Conservation (phyloP, 1,140 invertebrate genomes). For the Tetraneura akinire region DNA sequence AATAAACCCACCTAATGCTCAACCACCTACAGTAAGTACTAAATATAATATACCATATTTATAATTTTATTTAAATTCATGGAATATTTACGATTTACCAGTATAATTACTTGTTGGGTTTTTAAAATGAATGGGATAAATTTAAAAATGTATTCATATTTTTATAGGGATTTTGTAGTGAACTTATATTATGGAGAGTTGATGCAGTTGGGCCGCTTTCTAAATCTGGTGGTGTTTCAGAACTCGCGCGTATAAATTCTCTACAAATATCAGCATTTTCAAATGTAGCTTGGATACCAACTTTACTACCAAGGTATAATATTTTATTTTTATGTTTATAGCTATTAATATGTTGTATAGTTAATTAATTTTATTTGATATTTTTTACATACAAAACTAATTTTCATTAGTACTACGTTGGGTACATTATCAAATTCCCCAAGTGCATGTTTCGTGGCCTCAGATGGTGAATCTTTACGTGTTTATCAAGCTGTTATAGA, state of each 20-base stretch:
- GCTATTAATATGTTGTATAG: too few species aligned
- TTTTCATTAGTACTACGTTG: slow-evolving; percentile 76
- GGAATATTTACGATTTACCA: too few species aligned
- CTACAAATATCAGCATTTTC: slow-evolving; percentile 94
- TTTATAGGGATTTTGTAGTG: slow-evolving; percentile 81
- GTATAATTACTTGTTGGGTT: too few species aligned
- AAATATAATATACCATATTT: neutral
- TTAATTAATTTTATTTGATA: neutral
- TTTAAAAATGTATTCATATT: neutral
- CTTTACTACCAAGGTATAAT: slow-evolving; percentile 79
- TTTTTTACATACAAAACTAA: slow-evolving; percentile 54
- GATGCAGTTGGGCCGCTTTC: slow-evolving; percentile 97
- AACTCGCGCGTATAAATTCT: slow-evolving; percentile 95
- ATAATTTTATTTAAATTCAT: too few species aligned
- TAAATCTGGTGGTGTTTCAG: slow-evolving; percentile 94
- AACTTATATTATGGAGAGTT: slow-evolving; percentile 96
- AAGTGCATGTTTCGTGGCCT: slow-evolving; percentile 97
- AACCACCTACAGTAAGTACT: slow-evolving; percentile 58
- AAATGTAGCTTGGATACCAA: slow-evolving; percentile 98
- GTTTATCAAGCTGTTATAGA: slow-evolving; percentile 99
- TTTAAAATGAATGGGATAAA: too few species aligned
- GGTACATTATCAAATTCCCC: slow-evolving; percentile 95
- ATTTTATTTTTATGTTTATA: neutral
- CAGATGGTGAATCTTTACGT: slow-evolving; percentile 87
- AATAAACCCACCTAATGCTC: slow-evolving; percentile 48